phyloP scores from a whole-genome alignment of 2,797 vertebrate species.

The Melanotaenia nigrans region DNA sequence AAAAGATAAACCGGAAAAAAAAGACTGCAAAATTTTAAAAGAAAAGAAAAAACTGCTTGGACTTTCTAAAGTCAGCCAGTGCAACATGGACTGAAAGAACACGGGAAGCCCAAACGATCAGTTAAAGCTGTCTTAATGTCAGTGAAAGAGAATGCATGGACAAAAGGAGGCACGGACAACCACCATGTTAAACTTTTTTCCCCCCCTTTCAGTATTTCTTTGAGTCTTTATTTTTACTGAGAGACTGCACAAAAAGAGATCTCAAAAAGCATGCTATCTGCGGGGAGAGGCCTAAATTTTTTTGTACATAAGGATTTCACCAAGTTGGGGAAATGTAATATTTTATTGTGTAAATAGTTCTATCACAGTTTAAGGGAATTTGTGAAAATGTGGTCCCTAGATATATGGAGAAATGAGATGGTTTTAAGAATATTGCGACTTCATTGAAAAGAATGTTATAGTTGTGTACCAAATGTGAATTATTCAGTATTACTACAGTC shows the following conservation, averaged over 20 bases:
- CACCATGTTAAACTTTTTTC: conserved; percentile 73
- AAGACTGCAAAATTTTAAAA: conserved; percentile 86
- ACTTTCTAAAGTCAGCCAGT: conserved; percentile 84
- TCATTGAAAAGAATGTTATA: conserved; percentile 99
- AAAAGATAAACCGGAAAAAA: conserved; percentile 69
- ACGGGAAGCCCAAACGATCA: conserved; percentile 72
- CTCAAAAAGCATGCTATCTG: conserved; percentile 87
- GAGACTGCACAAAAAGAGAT: conserved; percentile 86
- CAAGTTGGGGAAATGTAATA: conserved; percentile 92
- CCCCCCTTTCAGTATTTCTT: conserved; percentile 57
- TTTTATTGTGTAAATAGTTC: conserved; percentile 99
- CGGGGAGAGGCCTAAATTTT: conserved; percentile 85
- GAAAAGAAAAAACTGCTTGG: conserved; percentile 84
- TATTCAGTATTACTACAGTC: conserved; percentile 99
- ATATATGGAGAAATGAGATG: conserved; percentile 91
- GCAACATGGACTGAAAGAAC: conserved; percentile 85
- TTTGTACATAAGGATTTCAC: conserved; percentile 95
- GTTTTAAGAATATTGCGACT: conserved; percentile 90
- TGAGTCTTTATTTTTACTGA: conserved; percentile 81
- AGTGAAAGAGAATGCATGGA: conserved; percentile 85
- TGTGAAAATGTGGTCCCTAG: conserved; percentile 96
- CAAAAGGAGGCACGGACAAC: conserved; percentile 84
- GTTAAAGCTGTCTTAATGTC: conserved; percentile 78
- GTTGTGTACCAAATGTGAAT: conserved; percentile 99
- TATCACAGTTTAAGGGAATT: conserved; percentile 93